A percentile compares a stretch with the other conserved stretches of the same genome.
These are phyloP conservation scores for Orthosia gracilis DNA, from an alignment of 2,888 invertebrate species.

Conservation along the genomic window DNA sequence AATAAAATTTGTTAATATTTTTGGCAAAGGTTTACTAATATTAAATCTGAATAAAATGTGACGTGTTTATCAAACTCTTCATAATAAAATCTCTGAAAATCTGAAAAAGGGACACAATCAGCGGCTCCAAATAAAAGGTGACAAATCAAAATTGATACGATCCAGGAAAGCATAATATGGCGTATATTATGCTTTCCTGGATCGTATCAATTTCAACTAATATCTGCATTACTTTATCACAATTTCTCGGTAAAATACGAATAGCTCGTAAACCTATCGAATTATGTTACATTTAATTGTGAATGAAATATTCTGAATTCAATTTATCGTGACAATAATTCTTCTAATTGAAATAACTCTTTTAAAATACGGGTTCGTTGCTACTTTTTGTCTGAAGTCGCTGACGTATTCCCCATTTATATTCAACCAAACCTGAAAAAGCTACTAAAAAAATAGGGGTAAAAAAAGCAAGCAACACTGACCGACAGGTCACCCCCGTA, in stretches of 20 bases:
- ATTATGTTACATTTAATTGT: too few relatives aligned
- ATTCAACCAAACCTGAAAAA: not conserved
- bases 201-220: not conserved
- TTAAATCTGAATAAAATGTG: not conserved
- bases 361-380: not conserved
- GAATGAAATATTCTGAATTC: too few relatives aligned
- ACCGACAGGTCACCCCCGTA: constrained; percentile 99
- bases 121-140: not conserved
- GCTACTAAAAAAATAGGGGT: not conserved
- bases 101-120: not conserved
- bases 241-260: not conserved
- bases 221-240: not conserved
- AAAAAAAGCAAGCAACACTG: constrained; percentile 90
- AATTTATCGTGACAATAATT: too few relatives aligned
- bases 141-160: not conserved
- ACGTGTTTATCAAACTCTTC: constrained; percentile 34
- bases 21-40: not conserved
- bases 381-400: not conserved
- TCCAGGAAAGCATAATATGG: not conserved
- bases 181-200: too few relatives aligned
- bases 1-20: not conserved
- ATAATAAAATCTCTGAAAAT: not conserved
- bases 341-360: not conserved
- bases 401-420: not conserved
- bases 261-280: not conserved